Evolutionary conservation across 2,888 invertebrate species (phyloP), one percentile per base, ranked within the genome.

Genomic region (Dynastes grantii): DNA sequence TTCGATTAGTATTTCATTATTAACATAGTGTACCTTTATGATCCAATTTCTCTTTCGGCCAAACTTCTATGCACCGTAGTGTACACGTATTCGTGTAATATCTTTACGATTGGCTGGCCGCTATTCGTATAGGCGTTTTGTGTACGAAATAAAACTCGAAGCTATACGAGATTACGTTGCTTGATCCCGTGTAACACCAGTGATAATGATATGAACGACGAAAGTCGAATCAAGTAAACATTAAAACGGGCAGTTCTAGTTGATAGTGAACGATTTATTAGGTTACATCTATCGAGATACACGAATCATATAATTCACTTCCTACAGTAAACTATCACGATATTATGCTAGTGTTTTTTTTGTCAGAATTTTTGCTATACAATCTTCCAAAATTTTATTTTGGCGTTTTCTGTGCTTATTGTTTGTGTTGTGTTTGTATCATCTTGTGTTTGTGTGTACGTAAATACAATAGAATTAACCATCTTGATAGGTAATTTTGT

Each of bases 121-220:
- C n/a, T 22, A 61, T 27, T 61, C 45, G 45, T 45, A 45, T 45
- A 45, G 11, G 45, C 45, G 11, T 45, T 13, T 32, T 37, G 22
- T n/a, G n/a, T 65, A 37, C 40, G 65, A 65, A 65, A 65, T 65
- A 37, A 40, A 65, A 65, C 16, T 65, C 65, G 65, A 65, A 65
- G n/a, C 4, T 65, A 65, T 65, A 16, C 65, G 65, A 65, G 45
- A 45, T 45, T 45, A 37, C 37, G 16, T 40, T 37, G 65, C 40
- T 65, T 65, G 65, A 65, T 65, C 65, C 65, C 65, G 65, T 65
- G 65, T 65, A 65, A 65, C 65, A 40, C 22, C 40, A 65, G 65
- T 65, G 65, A 65, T 65, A 65, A 65, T 37, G 64, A 65, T 65
- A 40, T 13, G 37, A 16, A 40, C 37, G 40, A 40, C 40, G n/a